These are phyloP conservation scores for Catharus minimus DNA, from an alignment of 2,113 vertebrate species.

Conservation along the genomic window DNA sequence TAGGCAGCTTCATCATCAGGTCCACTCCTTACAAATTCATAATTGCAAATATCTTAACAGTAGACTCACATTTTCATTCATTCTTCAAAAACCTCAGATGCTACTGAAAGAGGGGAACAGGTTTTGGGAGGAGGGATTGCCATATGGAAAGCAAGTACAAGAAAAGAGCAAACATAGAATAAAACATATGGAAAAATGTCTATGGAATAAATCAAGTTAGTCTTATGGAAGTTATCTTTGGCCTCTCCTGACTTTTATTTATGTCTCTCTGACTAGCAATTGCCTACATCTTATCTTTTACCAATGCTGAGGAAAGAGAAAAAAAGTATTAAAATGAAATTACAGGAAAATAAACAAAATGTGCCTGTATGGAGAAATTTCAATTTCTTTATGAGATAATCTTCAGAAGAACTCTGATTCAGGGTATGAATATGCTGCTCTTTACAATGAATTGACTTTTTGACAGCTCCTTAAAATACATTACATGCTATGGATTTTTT, in stretches of 20 bases:
- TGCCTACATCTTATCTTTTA: not conserved
- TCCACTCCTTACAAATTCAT: not conserved
- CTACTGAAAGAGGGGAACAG: not conserved
- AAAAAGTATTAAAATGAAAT: not conserved
- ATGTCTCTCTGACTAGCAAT: not conserved
- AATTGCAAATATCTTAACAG: not conserved
- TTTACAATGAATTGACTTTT: not conserved
- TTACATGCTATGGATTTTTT: not conserved
- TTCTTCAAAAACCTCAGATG: not conserved
- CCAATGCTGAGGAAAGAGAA: not conserved
- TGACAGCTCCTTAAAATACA: not conserved
- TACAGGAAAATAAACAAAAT: not conserved
- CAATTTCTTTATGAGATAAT: not conserved
- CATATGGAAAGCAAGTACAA: slow-evolving; percentile 31
- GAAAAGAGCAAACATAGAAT: slow-evolving; percentile 41
- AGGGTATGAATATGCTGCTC: not conserved
- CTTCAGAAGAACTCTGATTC: not conserved
- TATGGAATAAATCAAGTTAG: slow-evolving; percentile 45
- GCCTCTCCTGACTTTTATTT: slow-evolving; percentile 8
- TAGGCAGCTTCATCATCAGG: not conserved
- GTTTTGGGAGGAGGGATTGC: not conserved
- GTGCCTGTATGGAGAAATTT: not conserved
- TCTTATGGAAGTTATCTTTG: slow-evolving; percentile 20
- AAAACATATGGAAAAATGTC: slow-evolving; percentile 35
- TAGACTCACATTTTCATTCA: not conserved